Percentiles rank a stretch among this genome's conserved stretches.
phyloP scores from a whole-genome alignment of 2,797 vertebrate species.

The Acanthurus tractus region DNA sequence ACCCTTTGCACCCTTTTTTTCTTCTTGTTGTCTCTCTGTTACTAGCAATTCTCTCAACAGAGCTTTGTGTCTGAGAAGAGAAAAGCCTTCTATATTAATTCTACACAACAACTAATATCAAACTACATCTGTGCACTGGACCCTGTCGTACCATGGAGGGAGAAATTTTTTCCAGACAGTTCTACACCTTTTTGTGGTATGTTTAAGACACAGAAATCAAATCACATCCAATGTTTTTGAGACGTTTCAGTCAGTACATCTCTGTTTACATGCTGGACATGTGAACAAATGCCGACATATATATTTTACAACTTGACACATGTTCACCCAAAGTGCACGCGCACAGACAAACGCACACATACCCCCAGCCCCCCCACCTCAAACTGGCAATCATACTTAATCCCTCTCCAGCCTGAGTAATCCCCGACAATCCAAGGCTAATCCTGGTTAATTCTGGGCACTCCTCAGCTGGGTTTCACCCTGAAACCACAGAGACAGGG shows the following conservation, averaged over 20 bases:
- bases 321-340: conserved; percentile 26
- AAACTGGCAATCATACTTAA: conserved; percentile 86
- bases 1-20: conserved; percentile 54
- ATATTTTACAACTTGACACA: conserved; percentile 53
- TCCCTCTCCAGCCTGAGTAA: conserved; percentile 85
- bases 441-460: conserved; percentile 87
- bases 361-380: conserved; percentile 36
- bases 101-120: conserved; percentile 13
- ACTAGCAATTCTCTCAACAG: conserved; percentile 32
- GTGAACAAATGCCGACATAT: conserved; percentile 30
- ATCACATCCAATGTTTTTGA: conserved; percentile 2
- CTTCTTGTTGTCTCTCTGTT: conserved; percentile 45
- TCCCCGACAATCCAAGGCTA: conserved; percentile 83
- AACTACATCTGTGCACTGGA: conserved; percentile 6
- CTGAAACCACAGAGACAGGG: conserved; percentile 78
- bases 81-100: conserved; percentile 35
- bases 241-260: neutral
- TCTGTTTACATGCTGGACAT: conserved; percentile 8
- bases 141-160: neutral
- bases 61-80: conserved; percentile 38
- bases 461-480: conserved; percentile 82
- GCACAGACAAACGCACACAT: conserved; percentile 19
- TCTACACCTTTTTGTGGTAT: conserved; percentile 3
- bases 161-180: neutral
- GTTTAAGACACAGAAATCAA: conserved; percentile 8